Evolutionary conservation across 2,797 vertebrate genomes (phyloP), one percentile per base, ranked within the genome.

Genomic region (Ceyx erithaca): DNA sequence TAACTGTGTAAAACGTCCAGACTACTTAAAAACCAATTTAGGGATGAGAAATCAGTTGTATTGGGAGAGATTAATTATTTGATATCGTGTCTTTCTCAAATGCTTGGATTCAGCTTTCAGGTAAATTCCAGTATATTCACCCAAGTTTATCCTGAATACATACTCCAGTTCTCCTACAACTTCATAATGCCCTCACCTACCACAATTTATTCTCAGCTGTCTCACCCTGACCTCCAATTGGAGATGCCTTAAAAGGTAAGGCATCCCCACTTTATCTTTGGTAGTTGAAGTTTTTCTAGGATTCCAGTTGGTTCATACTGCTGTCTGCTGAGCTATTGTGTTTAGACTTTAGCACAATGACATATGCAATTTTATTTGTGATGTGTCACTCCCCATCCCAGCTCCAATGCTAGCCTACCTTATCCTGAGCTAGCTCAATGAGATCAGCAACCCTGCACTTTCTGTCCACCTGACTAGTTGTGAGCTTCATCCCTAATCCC

Each of bases 371-470:
- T 51, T 75, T 18, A 67, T 52, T 85, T 52, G 58, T 76, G 43
- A 68, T 0, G 0, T n/a, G 40, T 35, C 48, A 31, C 7, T 13
- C 9, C 45, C 14, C 2, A 1, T 16, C 54, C 33, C 62, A 57
- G 4, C 48, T 71, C 55, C 62, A 90, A 3, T 1, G 13, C 22
- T 26, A 72, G 57, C 20, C 14, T 46, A 55, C 35, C 30, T 81
- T 30, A 72, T 22, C 54, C 48, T 45, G 10, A 76, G 67, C 51
- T 52, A 49, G 31, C 51, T 81, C 57, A 3, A 31, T n/a, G 51
- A 69, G 28, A 76, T 72, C 43, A 86, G 66, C 70, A 14, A 7
- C 43, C 17, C 58, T 70, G 48, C 26, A 37, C 45, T 72, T 45
- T 71, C 58, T 55, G 10, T 49, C 68, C 57, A 37, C 23, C 43